A percentile compares a stretch with the other conserved stretches of the same genome.
These are phyloP conservation scores for Tyrannus savana DNA, from an alignment of 2,113 vertebrate species.

Conservation along the genomic window DNA sequence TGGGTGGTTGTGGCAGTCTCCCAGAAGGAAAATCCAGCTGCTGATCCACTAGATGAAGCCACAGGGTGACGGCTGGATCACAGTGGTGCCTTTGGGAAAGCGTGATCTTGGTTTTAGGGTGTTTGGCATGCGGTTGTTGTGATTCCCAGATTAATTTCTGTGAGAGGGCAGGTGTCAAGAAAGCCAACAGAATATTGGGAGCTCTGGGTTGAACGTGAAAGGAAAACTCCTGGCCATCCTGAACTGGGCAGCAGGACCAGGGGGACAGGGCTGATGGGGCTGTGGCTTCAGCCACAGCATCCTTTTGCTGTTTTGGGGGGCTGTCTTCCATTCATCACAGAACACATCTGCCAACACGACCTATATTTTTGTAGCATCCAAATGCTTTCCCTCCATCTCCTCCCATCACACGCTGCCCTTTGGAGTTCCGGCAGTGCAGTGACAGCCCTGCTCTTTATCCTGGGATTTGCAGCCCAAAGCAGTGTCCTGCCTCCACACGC, in stretches of 20 bases:
- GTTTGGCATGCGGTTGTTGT: background rate
- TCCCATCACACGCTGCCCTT: accelerated
- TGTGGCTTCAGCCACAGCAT: background rate
- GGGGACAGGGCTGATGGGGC: background rate
- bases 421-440: accelerated
- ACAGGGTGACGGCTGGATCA: background rate
- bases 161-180: accelerated
- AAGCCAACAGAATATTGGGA: background rate
- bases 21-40: background rate
- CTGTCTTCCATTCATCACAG: background rate
- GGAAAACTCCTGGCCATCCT: background rate
- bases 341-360: background rate
- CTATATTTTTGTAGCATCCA: background rate
- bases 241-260: background rate
- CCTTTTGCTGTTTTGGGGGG: background rate
- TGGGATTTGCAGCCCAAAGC: background rate
- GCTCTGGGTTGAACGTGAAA: background rate
- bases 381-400: background rate
- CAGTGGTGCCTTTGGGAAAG: background rate
- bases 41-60: background rate
- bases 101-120: background rate
- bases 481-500: background rate
- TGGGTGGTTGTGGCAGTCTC: background rate
- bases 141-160: background rate
- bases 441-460: background rate